These are phyloP conservation scores for Hydriomena furcata DNA, from an alignment of 2,888 invertebrate genomes.

Conservation along the genomic window DNA sequence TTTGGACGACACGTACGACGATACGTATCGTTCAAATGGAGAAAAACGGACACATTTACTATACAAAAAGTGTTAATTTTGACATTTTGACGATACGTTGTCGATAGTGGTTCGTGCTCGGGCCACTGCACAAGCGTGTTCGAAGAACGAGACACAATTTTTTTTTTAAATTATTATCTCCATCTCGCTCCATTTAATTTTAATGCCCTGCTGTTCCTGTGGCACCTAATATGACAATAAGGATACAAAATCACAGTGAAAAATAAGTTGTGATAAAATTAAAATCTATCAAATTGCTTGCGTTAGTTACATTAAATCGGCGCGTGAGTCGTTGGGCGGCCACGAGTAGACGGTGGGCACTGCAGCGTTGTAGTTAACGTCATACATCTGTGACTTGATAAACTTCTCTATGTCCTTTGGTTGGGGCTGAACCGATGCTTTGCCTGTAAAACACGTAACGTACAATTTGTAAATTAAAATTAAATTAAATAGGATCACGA, in stretches of 20 bases:
- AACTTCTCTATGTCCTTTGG: constrained; percentile 89
- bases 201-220: too few species aligned
- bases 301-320: constrained; percentile 39
- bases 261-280: constrained; percentile 2
- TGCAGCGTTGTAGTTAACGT: constrained; percentile 85
- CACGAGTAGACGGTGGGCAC: constrained; percentile 86
- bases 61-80: too few species aligned
- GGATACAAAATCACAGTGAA: constrained; percentile 17
- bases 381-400: constrained; percentile 92
- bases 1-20: too few species aligned
- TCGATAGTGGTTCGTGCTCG: too few species aligned
- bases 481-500: too few species aligned
- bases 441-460: constrained; percentile 83
- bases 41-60: too few species aligned
- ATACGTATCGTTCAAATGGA: too few species aligned
- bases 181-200: not conserved
- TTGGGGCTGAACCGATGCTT: constrained; percentile 91
- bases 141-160: too few species aligned
- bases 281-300: not conserved
- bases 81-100: too few species aligned
- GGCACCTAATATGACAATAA: not conserved
- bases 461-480: too few species aligned
- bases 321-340: constrained; percentile 53
- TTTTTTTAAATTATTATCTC: too few species aligned
- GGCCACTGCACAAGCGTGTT: too few species aligned